A percentile compares a stretch with the other conserved stretches of the same genome.
Conservation (phyloP, 2,113 vertebrate species). For the Herpailurus yagouaroundi region DNA sequence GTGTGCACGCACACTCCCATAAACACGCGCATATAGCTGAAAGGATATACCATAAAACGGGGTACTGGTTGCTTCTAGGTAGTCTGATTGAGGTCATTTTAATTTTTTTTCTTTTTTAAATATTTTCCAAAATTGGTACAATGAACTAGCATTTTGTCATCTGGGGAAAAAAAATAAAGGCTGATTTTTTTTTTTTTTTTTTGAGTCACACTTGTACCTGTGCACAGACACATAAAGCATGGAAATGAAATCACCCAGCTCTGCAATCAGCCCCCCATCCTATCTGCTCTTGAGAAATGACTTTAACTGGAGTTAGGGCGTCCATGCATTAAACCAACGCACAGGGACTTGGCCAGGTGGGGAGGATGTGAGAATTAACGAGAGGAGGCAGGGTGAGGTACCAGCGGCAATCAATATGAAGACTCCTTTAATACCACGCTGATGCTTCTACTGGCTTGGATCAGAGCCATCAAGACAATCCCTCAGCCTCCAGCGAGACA, state of each 20-base stretch:
- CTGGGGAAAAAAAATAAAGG: not conserved
- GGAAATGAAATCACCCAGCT: not conserved
- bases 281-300: not conserved
- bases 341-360: not conserved
- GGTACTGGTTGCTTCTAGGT: not conserved
- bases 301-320: not conserved
- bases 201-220: not conserved
- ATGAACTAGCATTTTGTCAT: not conserved
- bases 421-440: not conserved
- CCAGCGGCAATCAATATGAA: not conserved
- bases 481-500: not conserved
- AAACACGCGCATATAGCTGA: not conserved
- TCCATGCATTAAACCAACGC: not conserved
- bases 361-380: not conserved
- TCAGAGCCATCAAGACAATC: not conserved
- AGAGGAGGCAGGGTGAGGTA: not conserved
- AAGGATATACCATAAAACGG: too few relatives aligned
- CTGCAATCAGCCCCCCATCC: not conserved
- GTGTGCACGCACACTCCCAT: too few relatives aligned
- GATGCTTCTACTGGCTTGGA: not conserved
- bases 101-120: not conserved
- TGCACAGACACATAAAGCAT: not conserved
- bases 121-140: not conserved
- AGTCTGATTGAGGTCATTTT: not conserved
- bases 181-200: not conserved